Evolutionary conservation across 2,888 invertebrate species (phyloP).

Genomic region (Argyresthia albistria): DNA sequence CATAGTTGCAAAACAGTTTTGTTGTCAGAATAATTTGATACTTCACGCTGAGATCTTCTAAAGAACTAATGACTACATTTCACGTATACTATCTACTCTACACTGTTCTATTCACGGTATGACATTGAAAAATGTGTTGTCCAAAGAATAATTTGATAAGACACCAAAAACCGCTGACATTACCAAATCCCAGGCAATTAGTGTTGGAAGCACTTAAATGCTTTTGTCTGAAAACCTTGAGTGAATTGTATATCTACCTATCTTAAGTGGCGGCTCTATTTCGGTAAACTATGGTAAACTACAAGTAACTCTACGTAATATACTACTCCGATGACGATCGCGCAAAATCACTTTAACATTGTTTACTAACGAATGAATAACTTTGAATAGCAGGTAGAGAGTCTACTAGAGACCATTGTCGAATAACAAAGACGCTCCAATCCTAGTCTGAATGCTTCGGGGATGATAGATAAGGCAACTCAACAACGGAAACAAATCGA

Average conservation of each 20-base stretch:
- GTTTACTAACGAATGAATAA: slow-evolving; percentile 20
- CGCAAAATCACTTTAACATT: slow-evolving; percentile 23
- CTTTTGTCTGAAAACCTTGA: background rate
- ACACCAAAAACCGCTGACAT: no score
- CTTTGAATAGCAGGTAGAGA: slow-evolving; percentile 36
- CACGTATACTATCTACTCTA: no score
- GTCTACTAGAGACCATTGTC: slow-evolving; percentile 22
- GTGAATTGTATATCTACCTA: background rate
- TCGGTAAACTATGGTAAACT: background rate
- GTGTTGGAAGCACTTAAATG: no score
- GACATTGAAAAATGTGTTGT: no score
- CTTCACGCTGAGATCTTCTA: no score
- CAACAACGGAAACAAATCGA: slow-evolving; percentile 25
- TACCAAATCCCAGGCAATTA: no score
- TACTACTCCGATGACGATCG: slow-evolving; percentile 5
- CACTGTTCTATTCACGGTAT: no score
- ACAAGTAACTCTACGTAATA: no score
- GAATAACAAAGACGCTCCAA: slow-evolving; percentile 7
- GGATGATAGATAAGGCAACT: slow-evolving; percentile 4
- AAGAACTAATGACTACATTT: no score
- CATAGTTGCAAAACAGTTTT: no score
- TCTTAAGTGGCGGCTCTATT: background rate
- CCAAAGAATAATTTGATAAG: no score
- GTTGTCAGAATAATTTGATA: no score
- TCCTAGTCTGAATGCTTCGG: background rate